A percentile compares a stretch with the other conserved stretches of the same genome.
Conservation (phyloP, 2,888 invertebrate genomes). For the Leptinotarsa haldemani region DNA sequence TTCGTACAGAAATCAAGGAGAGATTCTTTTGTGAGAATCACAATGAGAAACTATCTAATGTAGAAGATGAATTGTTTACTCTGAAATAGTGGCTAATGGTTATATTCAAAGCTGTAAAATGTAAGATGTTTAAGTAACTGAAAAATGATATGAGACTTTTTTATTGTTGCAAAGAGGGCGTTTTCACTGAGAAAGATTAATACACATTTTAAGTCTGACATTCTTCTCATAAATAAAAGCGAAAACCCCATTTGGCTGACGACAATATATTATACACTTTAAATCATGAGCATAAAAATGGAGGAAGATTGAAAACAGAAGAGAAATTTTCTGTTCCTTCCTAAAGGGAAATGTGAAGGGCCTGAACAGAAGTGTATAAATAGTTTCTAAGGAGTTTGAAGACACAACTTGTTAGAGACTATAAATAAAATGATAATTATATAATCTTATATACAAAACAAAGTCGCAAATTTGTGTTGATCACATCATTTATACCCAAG, state of each 20-base stretch:
- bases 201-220: conserved; percentile 6
- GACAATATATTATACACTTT: conserved; percentile 14
- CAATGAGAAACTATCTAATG: neutral
- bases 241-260: conserved; percentile 3
- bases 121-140: neutral
- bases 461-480: no score
- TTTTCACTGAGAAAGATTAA: conserved; percentile 3
- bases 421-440: no score
- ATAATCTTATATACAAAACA: no score
- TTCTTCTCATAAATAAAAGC: conserved; percentile 9
- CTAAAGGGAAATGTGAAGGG: neutral
- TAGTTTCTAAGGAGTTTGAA: no score
- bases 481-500: no score
- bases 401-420: no score
- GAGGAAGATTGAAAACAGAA: neutral
- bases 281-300: neutral
- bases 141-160: conserved; percentile 8
- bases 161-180: neutral
- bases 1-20: no score
- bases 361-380: neutral
- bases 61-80: neutral
- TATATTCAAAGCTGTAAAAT: neutral
- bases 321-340: neutral
- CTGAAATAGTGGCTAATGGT: neutral
- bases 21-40: neutral